Evolutionary conservation across 2,888 invertebrate species (phyloP).

Genomic region (Zootermopsis nevadensis): DNA sequence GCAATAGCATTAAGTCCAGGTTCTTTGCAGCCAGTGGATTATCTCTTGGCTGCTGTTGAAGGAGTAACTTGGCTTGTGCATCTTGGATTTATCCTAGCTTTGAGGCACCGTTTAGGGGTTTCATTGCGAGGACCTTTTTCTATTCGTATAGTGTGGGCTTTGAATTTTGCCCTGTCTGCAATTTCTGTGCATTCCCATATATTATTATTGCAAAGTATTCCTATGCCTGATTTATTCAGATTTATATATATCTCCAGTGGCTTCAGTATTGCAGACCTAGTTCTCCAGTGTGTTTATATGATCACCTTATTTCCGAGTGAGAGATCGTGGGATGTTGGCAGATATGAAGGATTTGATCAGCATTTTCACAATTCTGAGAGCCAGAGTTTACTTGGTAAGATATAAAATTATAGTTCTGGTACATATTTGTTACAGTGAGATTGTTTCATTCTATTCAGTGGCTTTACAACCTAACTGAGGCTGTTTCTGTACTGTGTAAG

Average conservation of each 20-base stretch:
- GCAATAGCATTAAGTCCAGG: conserved; percentile 58
- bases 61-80: conserved; percentile 86
- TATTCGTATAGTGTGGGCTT: conserved; percentile 76
- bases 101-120: conserved; percentile 66
- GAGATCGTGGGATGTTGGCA: conserved; percentile 59
- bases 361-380: conserved; percentile 51
- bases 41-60: conserved; percentile 76
- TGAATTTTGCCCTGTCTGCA: conserved; percentile 74
- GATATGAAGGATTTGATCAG: conserved; percentile 61
- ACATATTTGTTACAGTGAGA: no score
- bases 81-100: conserved; percentile 76
- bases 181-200: conserved; percentile 77
- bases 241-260: conserved; percentile 61
- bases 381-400: conserved; percentile 49
- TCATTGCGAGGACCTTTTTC: conserved; percentile 80
- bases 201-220: conserved; percentile 56
- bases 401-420: background rate
- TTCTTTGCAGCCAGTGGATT: conserved; percentile 70
- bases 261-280: conserved; percentile 72
- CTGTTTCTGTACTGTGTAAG: no score
- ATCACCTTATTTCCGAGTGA: conserved; percentile 76
- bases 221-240: conserved; percentile 51
- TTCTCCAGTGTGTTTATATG: conserved; percentile 76
- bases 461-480: no score
- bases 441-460: no score